Evolutionary conservation across 2,888 invertebrate species (phyloP).

Genomic region (Nymphalis urticae): DNA sequence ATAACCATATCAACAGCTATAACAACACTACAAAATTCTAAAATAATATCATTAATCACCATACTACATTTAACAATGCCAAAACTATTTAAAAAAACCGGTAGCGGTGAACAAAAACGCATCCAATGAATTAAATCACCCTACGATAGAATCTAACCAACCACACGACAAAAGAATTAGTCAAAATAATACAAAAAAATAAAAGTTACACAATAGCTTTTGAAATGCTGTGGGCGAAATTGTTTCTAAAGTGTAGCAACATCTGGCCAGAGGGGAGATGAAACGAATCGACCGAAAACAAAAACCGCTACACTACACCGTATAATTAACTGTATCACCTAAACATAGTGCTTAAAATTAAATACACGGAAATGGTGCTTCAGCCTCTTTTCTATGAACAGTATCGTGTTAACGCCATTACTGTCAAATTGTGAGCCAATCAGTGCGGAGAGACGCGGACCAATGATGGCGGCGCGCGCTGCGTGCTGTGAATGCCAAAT

Average conservation of each 20-base stretch:
- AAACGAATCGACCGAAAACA: slow-evolving; percentile 25
- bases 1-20: slow-evolving; percentile 19
- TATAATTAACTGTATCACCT: slow-evolving; percentile 30
- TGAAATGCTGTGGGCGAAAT: slow-evolving; percentile 76
- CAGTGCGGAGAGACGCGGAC: slow-evolving; percentile 60
- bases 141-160: slow-evolving; percentile 74
- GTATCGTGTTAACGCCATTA: slow-evolving; percentile 76
- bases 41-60: slow-evolving; percentile 46
- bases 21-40: slow-evolving; percentile 40
- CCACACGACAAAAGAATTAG: slow-evolving; percentile 79
- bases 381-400: slow-evolving; percentile 40
- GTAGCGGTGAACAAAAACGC: slow-evolving; percentile 67
- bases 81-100: slow-evolving; percentile 60
- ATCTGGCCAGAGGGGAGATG: slow-evolving; percentile 74
- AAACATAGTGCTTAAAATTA: slow-evolving; percentile 32
- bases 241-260: slow-evolving; percentile 81
- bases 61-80: slow-evolving; percentile 43
- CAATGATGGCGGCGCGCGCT: slow-evolving; percentile 61
- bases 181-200: slow-evolving; percentile 75
- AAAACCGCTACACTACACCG: slow-evolving; percentile 1
- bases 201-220: slow-evolving; percentile 72
- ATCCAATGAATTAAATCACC: slow-evolving; percentile 68
- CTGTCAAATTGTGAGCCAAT: slow-evolving; percentile 80
- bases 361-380: slow-evolving; percentile 27
- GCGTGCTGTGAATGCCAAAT: slow-evolving; percentile 76